Evolutionary conservation across 2,113 vertebrate species (phyloP), one percentile per base, ranked within the genome.

Genomic region (Myrmophylax atrothorax): DNA sequence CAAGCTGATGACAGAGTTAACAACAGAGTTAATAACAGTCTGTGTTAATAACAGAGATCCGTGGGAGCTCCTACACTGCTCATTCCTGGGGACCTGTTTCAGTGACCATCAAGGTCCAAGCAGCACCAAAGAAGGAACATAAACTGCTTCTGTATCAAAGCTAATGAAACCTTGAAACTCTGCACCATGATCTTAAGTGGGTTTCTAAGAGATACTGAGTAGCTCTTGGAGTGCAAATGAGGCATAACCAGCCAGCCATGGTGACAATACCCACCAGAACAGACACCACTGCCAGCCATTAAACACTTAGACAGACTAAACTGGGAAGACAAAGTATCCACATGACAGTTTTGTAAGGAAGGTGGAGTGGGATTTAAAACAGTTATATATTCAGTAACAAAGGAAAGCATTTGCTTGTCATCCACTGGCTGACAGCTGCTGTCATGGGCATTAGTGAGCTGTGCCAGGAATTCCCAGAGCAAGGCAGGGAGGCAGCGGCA

Each of bases 321-420:
- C 59, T 1, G 67, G 38, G 63, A 70, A 81, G 38, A 93, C 47
- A 75, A 88, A 86, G 3, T 40, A 35, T n/a, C 50, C 59, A 17
- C 35, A 18, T 14, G 44, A 35, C 42, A 67, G 38, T 78, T 76
- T 49, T 76, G 74, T 44, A 67, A n/a, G 46, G 50, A 90, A 74
- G 18, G 46, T 37, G 19, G 67, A 91, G 26, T 47, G 75, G 59
- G 74, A 87, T 76, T 86, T 87, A 63, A 67, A 90, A 80, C 7
- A 80, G 46, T 70, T 44, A 63, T 90, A 84, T 74, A 86, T 67
- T 77, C 72, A 47, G 59, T 37, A 74, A 77, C 2, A 28, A 87
- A 77, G 44, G 31, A 73, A 91, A 90, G 75, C 50, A 25, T 93
- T 92, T 68, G 22, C 70, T 93, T 90, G 75, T 77, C 90, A 84